Evolutionary conservation across 2,888 invertebrate genomes (phyloP), one percentile per base, ranked within the genome.

Genomic region (Thecocarcelia acutangulata): DNA sequence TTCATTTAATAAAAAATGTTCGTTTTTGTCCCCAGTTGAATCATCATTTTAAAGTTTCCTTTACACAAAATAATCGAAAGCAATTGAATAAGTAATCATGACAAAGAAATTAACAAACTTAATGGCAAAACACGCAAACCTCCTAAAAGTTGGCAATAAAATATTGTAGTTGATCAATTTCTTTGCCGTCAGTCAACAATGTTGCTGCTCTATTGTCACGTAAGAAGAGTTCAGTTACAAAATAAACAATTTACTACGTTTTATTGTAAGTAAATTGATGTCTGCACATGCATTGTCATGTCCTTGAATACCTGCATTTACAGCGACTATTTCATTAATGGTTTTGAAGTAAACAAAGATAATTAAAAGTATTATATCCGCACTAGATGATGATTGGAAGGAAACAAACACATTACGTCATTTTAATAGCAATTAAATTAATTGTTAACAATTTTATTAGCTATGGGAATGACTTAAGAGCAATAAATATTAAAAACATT

Each of bases 51-150:
- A 33, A 33, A 9, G 9, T 33, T 33, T 33, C 28, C 6, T 33
- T 9, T 33, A 3, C 8, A 33, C 9, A 33, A 33, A 9, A 33
- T 33, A 33, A 33, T 33, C 33, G 4, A 3, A 8, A 33, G 33
- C 33, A 33, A 33, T 33, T 33, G 33, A 69, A 56, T 58, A 58
- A 69, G 21, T 28, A 61, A 73, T 68, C 17, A 61, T 19, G 73
- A 73, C 24, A 78, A 40, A 59, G 24, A 59, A 78, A 59, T 44
- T 54, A 48, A 54, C 12, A 28, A 69, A 56, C 28, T 33, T 74
- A 50, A 64, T n/a, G 12, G 44, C 17, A 46, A 44, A 59, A 59
- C 75, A 80, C 44, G 75, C 75, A 70, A 80, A 48, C 59, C 44
- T 17, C 13, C 33, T 28, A 46, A 54, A 59, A 59, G 44, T 19